Evolutionary conservation across 2,888 invertebrate species (phyloP).

Genomic region (Boloria euphrosyne): DNA sequence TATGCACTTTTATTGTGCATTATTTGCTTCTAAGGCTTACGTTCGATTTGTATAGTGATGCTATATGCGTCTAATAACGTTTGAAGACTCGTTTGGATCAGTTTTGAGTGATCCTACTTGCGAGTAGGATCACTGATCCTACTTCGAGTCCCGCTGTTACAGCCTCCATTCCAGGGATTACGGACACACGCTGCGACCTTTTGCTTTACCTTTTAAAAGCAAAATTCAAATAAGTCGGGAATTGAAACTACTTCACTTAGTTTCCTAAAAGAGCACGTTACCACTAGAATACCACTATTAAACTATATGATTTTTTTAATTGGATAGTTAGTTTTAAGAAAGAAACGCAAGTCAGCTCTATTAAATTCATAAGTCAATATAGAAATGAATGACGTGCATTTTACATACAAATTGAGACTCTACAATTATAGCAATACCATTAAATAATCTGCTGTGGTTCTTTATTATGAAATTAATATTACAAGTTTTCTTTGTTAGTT

Average conservation of each 20-base stretch:
- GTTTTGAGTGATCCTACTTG: too few relatives aligned
- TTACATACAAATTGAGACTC: not conserved
- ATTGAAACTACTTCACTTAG: too few relatives aligned
- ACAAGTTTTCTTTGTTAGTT: not conserved
- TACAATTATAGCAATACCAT: not conserved
- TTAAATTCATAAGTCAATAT: conserved; percentile 7
- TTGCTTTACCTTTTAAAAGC: too few relatives aligned
- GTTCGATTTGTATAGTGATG: not conserved
- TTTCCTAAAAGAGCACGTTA: too few relatives aligned
- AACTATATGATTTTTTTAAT: too few relatives aligned
- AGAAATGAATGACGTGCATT: conserved; percentile 9
- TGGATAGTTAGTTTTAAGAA: not conserved
- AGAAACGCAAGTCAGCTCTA: not conserved
- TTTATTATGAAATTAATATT: not conserved
- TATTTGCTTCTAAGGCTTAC: conserved; percentile 15
- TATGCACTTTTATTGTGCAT: conserved; percentile 33
- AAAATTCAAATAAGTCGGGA: too few relatives aligned
- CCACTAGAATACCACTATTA: too few relatives aligned
- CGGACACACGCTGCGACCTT: too few relatives aligned
- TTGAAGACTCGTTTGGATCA: too few relatives aligned
- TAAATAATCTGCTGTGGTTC: not conserved
- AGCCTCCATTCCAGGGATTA: too few relatives aligned
- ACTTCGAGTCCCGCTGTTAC: too few relatives aligned
- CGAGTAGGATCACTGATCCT: too few relatives aligned
- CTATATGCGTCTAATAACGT: not conserved